Percentiles rank a stretch among this genome's conserved stretches.
These are phyloP conservation scores for Prorops nasuta DNA, from an alignment of 1,140 invertebrate genomes.

Conservation along the genomic window DNA sequence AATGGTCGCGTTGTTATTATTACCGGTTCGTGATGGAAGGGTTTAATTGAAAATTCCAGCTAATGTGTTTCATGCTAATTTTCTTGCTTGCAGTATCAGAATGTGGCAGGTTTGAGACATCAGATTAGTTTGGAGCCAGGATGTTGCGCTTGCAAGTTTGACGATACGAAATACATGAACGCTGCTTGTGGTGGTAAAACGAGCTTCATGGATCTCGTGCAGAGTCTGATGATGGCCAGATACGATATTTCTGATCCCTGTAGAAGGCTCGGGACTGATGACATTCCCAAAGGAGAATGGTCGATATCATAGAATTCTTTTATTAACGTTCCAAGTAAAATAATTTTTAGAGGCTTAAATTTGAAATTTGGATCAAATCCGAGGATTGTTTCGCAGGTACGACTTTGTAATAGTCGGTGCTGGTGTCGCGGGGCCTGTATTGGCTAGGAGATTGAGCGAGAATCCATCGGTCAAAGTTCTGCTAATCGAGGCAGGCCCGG, in stretches of 20 bases:
- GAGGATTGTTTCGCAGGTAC: conserved; percentile 37
- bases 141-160: conserved; percentile 49
- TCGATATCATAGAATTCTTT: conserved; percentile 20
- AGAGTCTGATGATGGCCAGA: conserved; percentile 53
- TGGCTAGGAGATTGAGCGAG: conserved; percentile 60
- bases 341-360: background rate
- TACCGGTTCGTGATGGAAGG: too few relatives aligned
- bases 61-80: too few relatives aligned
- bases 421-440: conserved; percentile 64
- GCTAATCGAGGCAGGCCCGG: conserved; percentile 72
- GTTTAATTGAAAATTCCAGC: too few relatives aligned
- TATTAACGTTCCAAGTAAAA: too few relatives aligned
- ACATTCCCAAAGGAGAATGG: conserved; percentile 28
- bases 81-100: too few relatives aligned
- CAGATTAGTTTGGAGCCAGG: background rate
- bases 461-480: conserved; percentile 51
- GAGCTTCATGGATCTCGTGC: conserved; percentile 57
- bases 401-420: conserved; percentile 63
- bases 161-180: conserved; percentile 51
- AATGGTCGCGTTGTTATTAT: too few relatives aligned
- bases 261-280: conserved; percentile 38
- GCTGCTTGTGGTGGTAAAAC: conserved; percentile 38
- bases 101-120: too few relatives aligned
- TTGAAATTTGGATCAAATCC: background rate
- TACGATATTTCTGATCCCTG: conserved; percentile 59